Base-by-base conservation (phyloP, 2,113 vertebrate species). In the Sinocyclocheilus anophthalmus region DNA sequence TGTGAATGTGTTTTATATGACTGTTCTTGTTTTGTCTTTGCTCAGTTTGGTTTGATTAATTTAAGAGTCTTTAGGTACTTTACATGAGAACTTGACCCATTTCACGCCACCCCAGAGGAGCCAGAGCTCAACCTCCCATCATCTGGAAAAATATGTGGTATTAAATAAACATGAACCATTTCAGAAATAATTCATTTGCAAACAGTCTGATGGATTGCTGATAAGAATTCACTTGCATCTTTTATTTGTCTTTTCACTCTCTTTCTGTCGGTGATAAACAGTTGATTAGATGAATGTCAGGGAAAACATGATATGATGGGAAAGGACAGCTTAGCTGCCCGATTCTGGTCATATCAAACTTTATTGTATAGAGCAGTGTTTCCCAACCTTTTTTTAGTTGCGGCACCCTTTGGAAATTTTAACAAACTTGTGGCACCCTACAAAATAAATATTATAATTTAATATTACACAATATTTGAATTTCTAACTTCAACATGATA, bases 171-270 rank as follows among this genome's bases (percentile, higher is more conserved):
- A 89, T 48, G 67, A 87, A 80, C 76, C 85, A 91, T 81, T 69
- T 75, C 50, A 87, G 81, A 83, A 90, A 90, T 88, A 26, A 91
- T 91, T 91, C 72, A 91, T 93, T 85, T 88, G 86, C 85, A 91
- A 91, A 91, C 81, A 90, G 82, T 1, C 4, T 11, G 81, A 83
- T 75, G n/a, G 72, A 65, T 89, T 26, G 3, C 30, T 10, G 55
- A 42, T 86, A 69, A 37, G 30, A 42, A 76, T 48, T 76, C 13
- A 30, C 37, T 69, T 0, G 1, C 5, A 3, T 48, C 11, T 48
- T 48, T 48, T 48, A 48, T 48, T 48, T 3, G 0, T 33, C 9
- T 39, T 57, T 78, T 6, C n/a, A 26, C 45, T n/a, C 45, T 13
- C 20, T 79, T 5, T 79, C 20, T 61, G 55, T 18, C 3, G n/a